Percentiles rank a stretch among this genome's conserved stretches.
phyloP scores from a whole-genome alignment of 2,888 invertebrate species.

The Desoria tigrina region DNA sequence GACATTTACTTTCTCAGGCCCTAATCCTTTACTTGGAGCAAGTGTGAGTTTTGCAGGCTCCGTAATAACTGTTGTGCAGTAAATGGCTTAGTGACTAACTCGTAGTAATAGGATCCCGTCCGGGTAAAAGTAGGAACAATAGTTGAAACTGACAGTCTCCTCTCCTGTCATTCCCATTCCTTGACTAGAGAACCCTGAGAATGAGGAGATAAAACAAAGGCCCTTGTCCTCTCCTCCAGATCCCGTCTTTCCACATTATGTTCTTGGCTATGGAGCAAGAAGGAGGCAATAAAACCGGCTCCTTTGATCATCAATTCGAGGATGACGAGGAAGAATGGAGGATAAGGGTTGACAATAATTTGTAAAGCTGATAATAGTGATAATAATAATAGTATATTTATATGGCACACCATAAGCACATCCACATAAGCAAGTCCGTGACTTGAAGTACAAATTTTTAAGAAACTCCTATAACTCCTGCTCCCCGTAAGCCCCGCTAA shows the following conservation, averaged over 20 bases:
- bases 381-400: too few relatives aligned
- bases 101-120: too few relatives aligned
- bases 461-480: constrained; percentile 5
- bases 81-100: too few relatives aligned
- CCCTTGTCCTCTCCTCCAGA: not conserved
- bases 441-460: constrained; percentile 9
- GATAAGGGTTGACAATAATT: constrained; percentile 20
- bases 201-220: constrained; percentile 18
- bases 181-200: too few relatives aligned
- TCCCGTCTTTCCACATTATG: too few relatives aligned
- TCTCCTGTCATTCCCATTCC: too few relatives aligned
- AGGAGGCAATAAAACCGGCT: constrained; percentile 15
- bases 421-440: constrained; percentile 9
- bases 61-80: too few relatives aligned
- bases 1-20: too few relatives aligned
- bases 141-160: too few relatives aligned
- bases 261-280: not conserved
- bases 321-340: not conserved
- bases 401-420: not conserved
- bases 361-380: not conserved
- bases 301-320: constrained; percentile 13
- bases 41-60: too few relatives aligned
- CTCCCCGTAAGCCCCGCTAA: not conserved
- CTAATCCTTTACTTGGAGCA: too few relatives aligned
- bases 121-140: too few relatives aligned